A percentile compares a stretch with the other conserved stretches of the same genome.
These are phyloP conservation scores for Agapornis canus DNA, from an alignment of 2,797 vertebrate species.

Conservation along the genomic window DNA sequence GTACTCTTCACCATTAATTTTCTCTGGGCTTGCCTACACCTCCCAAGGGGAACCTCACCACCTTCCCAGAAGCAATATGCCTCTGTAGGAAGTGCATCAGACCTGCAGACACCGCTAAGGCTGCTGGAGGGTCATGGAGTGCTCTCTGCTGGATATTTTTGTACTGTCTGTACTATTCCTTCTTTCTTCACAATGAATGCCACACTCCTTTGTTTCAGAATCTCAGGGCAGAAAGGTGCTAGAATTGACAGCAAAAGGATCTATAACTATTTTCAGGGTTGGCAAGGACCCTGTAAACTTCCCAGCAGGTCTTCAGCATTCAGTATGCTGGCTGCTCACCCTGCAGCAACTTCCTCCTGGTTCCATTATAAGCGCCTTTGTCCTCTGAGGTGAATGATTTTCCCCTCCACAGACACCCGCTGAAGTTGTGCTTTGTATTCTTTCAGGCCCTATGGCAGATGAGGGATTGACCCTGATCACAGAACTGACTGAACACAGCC, in stretches of 20 bases:
- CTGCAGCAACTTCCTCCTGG: not conserved
- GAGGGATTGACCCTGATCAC: not conserved
- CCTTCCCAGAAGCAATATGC: not conserved
- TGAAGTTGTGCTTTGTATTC: not conserved
- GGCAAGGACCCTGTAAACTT: not conserved
- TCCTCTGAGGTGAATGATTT: not conserved
- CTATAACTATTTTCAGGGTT: not conserved
- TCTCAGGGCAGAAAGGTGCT: not conserved
- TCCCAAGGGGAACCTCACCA: slow-evolving; percentile 9
- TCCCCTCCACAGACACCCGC: not conserved
- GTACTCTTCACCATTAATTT: slow-evolving; percentile 35
- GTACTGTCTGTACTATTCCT: not conserved
- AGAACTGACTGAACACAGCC: not conserved
- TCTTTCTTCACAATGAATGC: not conserved
- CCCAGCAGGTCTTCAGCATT: not conserved
- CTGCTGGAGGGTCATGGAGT: not conserved
- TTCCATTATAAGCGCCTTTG: not conserved
- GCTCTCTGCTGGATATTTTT: not conserved
- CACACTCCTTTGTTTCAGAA: not conserved
- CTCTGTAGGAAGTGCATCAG: not conserved
- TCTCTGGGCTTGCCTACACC: not conserved
- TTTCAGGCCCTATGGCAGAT: not conserved
- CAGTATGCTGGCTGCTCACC: rapidly evolving
- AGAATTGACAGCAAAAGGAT: not conserved
- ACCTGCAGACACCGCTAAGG: not conserved